Base-by-base conservation (phyloP, 2,888 invertebrate genomes). In the Tenthredo livida region DNA sequence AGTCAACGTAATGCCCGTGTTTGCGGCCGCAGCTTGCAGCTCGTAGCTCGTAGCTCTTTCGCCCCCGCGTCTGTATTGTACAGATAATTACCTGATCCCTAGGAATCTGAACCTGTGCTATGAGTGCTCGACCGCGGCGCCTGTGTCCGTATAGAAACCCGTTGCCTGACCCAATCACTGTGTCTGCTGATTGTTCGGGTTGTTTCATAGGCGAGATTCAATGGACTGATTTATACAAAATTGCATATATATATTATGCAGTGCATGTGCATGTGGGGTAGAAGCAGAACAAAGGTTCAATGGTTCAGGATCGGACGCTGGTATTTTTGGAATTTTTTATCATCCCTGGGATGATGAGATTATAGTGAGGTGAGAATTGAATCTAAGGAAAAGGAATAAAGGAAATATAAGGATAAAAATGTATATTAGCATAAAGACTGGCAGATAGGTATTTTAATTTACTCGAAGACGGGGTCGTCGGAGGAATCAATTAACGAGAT, bases 401-500 rank as follows among this genome's bases (percentile, higher is more conserved):
- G 33, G 29, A 33, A 47, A 73, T 40, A 75, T 40, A 75, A 29
- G 47, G 75, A 29, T 25, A 75, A 75, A 75, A 75, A 75, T 75
- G 40, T 77, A 50, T 77, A 50, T 54, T 54, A 33, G 21, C 72
- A 73, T 73, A 73, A 73, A 73, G 40, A 73, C 72, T 73, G 72
- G 12, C 37, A n/a, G 77, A 33, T 17, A 47, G 83, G 83, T 67
- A 83, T 83, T 83, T 83, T 83, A 83, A 83, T 83, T 67, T 70
- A 83, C 67, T 70, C 33, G 83, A 67, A 43, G 15, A 47, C 25
- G 54, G 40, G 67, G 47, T 83, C 67, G 83, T 17, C 25, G 50
- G 29, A 83, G 47, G 83, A 67, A 83, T 83, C 83, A 83, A 83
- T 83, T 83, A 83, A 67, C 67, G 83, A 83, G 47, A 83, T 70